A percentile compares a stretch with the other conserved stretches of the same genome.
Conservation (phyloP, 2,113 vertebrate species). For the Chiloscyllium plagiosum region DNA sequence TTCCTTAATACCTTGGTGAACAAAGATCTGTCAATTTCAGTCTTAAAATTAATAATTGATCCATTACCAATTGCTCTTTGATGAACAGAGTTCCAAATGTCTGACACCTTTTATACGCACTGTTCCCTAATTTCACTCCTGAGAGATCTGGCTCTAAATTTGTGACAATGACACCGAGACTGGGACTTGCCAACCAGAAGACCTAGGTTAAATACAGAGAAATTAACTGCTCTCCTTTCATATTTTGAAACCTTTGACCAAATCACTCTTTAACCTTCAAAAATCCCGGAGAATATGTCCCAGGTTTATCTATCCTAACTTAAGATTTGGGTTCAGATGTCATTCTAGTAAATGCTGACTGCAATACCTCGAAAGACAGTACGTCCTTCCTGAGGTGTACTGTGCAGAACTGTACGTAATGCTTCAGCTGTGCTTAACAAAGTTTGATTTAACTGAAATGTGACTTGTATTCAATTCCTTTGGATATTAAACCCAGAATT, state of each 20-base stretch:
- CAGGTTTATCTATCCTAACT: background rate
- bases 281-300: background rate
- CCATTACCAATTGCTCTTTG: background rate
- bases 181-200: background rate
- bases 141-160: background rate
- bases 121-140: background rate
- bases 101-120: background rate
- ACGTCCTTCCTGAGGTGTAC: too few relatives aligned
- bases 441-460: too few relatives aligned
- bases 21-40: background rate
- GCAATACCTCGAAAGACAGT: too few relatives aligned
- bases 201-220: too few relatives aligned
- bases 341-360: too few relatives aligned
- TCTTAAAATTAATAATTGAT: background rate
- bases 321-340: too few relatives aligned
- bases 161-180: background rate
- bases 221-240: background rate
- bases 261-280: background rate
- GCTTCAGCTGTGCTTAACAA: too few relatives aligned
- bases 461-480: too few relatives aligned
- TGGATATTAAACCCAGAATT: too few relatives aligned
- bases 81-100: background rate
- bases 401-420: too few relatives aligned
- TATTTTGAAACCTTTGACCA: background rate
- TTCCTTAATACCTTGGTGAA: background rate